Evolutionary conservation across 2,888 invertebrate genomes (phyloP).

Genomic region (Stenotaenia linearis): DNA sequence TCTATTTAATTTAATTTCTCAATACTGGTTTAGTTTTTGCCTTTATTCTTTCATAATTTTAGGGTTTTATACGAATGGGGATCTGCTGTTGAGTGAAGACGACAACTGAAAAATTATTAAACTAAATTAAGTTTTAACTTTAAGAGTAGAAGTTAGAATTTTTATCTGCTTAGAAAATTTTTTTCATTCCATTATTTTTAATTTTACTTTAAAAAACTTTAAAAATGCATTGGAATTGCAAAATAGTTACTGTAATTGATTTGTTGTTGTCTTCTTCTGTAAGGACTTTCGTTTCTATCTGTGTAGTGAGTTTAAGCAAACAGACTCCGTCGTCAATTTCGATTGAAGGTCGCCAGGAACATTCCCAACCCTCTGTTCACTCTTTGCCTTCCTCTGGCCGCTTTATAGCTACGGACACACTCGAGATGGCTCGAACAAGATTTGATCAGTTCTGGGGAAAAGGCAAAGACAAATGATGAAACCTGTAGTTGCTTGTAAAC

Average conservation of each 20-base stretch:
- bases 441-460: slow-evolving; percentile 81
- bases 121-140: not conserved
- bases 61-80: slow-evolving; percentile 21
- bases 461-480: slow-evolving; percentile 41
- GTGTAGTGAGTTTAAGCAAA: slow-evolving; percentile 19
- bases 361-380: not conserved
- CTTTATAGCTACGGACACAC: slow-evolving; percentile 63
- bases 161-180: not conserved
- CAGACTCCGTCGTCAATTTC: slow-evolving; percentile 5
- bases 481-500: not conserved
- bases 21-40: slow-evolving; percentile 8
- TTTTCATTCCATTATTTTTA: not conserved
- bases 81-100: slow-evolving; percentile 8
- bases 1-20: not conserved
- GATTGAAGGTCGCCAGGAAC: not conserved
- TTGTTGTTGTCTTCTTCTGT: slow-evolving; percentile 11
- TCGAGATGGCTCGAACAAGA: slow-evolving; percentile 73
- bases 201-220: not conserved
- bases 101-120: not conserved
- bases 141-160: not conserved
- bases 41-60: slow-evolving; percentile 24
- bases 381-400: slow-evolving; percentile 44
- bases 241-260: not conserved
- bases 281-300: slow-evolving; percentile 14
- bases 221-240: not conserved